Evolutionary conservation across 2,797 vertebrate species (phyloP).

Genomic region (Anguilla megastoma): DNA sequence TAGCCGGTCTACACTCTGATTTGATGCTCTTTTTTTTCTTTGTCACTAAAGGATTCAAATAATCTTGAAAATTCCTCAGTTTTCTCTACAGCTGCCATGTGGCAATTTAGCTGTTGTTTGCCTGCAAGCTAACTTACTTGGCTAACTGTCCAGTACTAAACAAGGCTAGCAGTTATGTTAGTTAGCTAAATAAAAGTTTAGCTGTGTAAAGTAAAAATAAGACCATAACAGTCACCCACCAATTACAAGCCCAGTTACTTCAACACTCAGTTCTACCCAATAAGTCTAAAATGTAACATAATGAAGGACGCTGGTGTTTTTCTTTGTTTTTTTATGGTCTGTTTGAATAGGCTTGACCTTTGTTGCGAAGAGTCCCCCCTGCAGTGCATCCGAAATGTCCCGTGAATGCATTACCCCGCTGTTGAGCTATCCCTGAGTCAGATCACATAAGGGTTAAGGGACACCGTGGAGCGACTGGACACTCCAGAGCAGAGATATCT

Average conservation of each 20-base stretch:
- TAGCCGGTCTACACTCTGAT: neutral
- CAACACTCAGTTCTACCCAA: neutral
- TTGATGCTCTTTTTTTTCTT: neutral
- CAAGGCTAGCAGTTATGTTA: neutral
- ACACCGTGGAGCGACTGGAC: neutral
- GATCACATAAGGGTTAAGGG: neutral
- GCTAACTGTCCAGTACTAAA: neutral
- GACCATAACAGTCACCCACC: neutral
- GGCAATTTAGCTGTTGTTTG: neutral
- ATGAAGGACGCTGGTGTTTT: neutral
- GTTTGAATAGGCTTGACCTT: neutral
- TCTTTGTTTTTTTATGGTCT: neutral
- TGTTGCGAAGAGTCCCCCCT: neutral
- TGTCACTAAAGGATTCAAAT: neutral
- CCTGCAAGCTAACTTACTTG: neutral
- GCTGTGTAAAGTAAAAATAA: neutral
- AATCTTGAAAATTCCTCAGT: neutral
- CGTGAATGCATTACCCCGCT: neutral
- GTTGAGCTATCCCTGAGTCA: neutral
- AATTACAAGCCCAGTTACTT: neutral
- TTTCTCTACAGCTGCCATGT: neutral
- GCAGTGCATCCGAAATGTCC: neutral
- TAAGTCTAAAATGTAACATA: neutral
- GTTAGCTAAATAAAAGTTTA: neutral
- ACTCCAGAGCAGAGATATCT: neutral